A percentile compares a stretch with the other conserved stretches of the same genome.
Evolutionary conservation across 2,113 vertebrate genomes (phyloP).

Genomic region (Brienomyrus brachyistius): DNA sequence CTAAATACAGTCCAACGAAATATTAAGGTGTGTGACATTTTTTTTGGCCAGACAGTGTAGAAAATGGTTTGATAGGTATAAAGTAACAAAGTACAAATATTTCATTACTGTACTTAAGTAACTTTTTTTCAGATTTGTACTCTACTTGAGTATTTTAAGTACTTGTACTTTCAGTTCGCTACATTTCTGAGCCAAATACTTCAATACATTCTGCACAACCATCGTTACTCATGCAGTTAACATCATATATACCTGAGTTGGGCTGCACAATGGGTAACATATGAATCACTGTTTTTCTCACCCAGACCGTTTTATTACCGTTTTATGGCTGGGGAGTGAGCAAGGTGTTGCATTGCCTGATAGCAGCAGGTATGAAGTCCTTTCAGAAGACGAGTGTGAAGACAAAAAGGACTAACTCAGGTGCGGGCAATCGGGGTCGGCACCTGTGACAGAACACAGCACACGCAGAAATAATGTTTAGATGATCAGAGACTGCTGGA

Average conservation of each 20-base stretch:
- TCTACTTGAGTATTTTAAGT: not conserved
- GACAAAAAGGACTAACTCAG: not conserved
- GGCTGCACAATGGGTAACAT: not conserved
- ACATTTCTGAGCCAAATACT: not conserved
- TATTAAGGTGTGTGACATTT: not conserved
- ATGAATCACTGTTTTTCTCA: not conserved
- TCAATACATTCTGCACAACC: not conserved
- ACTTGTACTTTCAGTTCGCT: not conserved
- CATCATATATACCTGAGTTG: not conserved
- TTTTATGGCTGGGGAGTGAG: not conserved
- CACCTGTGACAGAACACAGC: not conserved
- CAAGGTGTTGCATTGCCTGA: not conserved
- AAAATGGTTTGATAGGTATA: not conserved
- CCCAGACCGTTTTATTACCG: not conserved
- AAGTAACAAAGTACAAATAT: not conserved
- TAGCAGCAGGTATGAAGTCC: not conserved
- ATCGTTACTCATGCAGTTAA: not conserved
- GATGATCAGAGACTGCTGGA: not conserved
- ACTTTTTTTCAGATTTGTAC: not conserved
- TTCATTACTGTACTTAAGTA: not conserved
- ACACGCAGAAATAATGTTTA: not conserved
- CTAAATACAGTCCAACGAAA: not conserved
- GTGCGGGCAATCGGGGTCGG: not conserved
- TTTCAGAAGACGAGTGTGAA: not conserved
- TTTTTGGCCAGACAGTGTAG: not conserved